Conservation (phyloP, 2,888 invertebrate species). For the Brachyopa scutellaris region DNA sequence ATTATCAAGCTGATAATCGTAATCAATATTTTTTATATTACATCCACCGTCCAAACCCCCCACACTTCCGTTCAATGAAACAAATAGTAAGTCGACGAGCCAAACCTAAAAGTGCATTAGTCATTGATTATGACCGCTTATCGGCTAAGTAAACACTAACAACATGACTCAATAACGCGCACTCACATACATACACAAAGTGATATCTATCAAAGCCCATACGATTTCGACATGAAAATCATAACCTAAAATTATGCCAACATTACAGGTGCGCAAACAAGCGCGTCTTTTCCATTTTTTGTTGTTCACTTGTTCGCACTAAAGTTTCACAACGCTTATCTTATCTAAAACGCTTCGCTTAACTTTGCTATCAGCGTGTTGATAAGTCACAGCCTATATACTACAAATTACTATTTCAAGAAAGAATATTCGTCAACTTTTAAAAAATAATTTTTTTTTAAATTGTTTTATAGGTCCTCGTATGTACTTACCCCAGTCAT, state of each 20-base stretch:
- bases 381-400: slow-evolving; percentile 22
- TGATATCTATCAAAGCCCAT: slow-evolving; percentile 12
- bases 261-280: slow-evolving; percentile 27
- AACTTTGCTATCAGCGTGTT: slow-evolving; percentile 49
- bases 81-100: too few relatives aligned
- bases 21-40: slow-evolving; percentile 17
- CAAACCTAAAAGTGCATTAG: slow-evolving; percentile 34
- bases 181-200: neutral
- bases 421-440: neutral
- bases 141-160: slow-evolving; percentile 37
- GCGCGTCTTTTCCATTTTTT: neutral
- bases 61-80: slow-evolving; percentile 6
- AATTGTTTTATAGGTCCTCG: neutral
- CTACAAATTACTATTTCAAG: slow-evolving; percentile 1
- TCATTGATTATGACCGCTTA: slow-evolving; percentile 22
- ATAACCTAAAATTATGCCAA: slow-evolving; percentile 30
- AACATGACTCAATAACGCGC: slow-evolving; percentile 36
- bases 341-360: slow-evolving; percentile 44
- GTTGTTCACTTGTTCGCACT: slow-evolving; percentile 44
- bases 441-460: neutral
- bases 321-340: slow-evolving; percentile 62
- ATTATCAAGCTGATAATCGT: slow-evolving; percentile 18
- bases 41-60: neutral
- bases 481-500: slow-evolving; percentile 69
- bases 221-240: slow-evolving; percentile 34